phyloP scores from a whole-genome alignment of 2,888 invertebrate species.

The Tipula unca region DNA sequence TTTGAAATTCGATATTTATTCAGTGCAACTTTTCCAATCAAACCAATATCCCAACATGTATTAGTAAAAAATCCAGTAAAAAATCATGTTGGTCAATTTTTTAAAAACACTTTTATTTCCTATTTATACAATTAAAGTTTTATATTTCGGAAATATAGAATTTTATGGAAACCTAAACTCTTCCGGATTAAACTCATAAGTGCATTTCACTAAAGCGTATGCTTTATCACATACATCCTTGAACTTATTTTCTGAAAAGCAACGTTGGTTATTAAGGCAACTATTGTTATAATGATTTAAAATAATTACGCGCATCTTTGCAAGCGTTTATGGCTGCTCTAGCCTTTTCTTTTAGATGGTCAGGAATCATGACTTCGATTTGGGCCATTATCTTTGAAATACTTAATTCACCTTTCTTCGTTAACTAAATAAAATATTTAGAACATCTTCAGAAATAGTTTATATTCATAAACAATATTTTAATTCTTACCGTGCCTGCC shows the following conservation, averaged over 20 bases:
- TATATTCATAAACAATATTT: neutral
- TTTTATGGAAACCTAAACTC: conserved; percentile 35
- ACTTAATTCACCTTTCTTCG: conserved; percentile 36
- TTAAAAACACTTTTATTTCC: neutral
- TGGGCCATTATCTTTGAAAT: conserved; percentile 34
- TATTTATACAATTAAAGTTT: neutral
- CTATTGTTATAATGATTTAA: neutral
- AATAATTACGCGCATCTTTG: conserved; percentile 34
- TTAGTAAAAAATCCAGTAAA: neutral
- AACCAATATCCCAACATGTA: neutral
- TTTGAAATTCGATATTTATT: neutral
- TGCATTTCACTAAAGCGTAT: conserved; percentile 35
- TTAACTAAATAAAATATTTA: conserved; percentile 27
- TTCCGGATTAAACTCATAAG: conserved; percentile 32
- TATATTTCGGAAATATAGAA: neutral
- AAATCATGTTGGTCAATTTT: neutral
- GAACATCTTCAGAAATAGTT: too few species aligned
- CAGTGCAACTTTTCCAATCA: neutral
- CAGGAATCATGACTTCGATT: conserved; percentile 36
- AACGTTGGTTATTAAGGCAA: too few species aligned
- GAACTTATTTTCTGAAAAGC: conserved; percentile 32
- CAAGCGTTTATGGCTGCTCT: conserved; percentile 31
- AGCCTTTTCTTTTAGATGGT: conserved; percentile 30
- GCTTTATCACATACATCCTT: conserved; percentile 35
- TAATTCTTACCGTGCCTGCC: conserved; percentile 33